phyloP scores from a whole-genome alignment of 2,888 invertebrate genomes.

The Microctonus brassicae region DNA sequence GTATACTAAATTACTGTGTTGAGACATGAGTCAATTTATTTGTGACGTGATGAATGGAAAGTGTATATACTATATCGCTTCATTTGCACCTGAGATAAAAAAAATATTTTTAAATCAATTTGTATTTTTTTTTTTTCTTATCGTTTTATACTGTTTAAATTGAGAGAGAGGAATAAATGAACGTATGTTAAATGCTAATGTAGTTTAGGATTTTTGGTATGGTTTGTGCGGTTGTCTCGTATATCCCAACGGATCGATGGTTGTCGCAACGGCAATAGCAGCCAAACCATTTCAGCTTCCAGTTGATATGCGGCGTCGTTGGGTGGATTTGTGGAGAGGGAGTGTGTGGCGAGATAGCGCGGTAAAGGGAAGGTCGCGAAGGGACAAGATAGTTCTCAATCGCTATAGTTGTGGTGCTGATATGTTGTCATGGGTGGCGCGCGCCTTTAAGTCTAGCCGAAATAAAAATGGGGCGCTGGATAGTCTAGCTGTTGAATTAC shows the following conservation, averaged over 20 bases:
- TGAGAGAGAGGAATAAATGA: too few relatives aligned
- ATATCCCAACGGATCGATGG: slow-evolving; percentile 10
- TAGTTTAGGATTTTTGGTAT: slow-evolving; percentile 11
- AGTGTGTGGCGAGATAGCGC: neutral
- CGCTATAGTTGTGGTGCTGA: slow-evolving; percentile 50
- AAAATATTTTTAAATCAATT: neutral
- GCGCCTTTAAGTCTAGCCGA: slow-evolving; percentile 65
- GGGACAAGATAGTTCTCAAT: neutral
- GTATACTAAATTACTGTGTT: neutral
- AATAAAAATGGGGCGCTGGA: slow-evolving; percentile 57
- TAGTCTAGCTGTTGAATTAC: slow-evolving; percentile 38
- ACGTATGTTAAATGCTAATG: neutral
- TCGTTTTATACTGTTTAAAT: too few relatives aligned
- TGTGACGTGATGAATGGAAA: neutral
- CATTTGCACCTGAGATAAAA: neutral
- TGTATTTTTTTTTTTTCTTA: too few relatives aligned
- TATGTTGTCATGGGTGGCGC: slow-evolving; percentile 43
- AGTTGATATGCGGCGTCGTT: neutral
- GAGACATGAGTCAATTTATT: slow-evolving; percentile 3
- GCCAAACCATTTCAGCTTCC: slow-evolving; percentile 25
- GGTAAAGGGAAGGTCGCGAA: neutral
- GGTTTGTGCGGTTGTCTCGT: neutral
- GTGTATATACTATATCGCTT: neutral
- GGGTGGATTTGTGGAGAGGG: neutral
- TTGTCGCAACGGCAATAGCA: slow-evolving; percentile 16